phyloP scores from a whole-genome alignment of 1,140 invertebrate genomes.

The Vanessa tameamea region DNA sequence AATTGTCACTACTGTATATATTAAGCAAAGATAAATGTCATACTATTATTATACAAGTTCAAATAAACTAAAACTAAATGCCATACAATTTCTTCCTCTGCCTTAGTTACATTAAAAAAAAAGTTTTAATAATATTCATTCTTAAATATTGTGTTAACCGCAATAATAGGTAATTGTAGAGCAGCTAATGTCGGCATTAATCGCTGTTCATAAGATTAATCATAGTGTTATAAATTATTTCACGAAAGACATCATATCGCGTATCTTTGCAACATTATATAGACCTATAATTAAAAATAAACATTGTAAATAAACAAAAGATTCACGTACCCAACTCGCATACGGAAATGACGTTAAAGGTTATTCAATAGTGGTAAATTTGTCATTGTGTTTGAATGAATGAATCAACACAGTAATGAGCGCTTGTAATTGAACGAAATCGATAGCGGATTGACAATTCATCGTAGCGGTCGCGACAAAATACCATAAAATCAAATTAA shows the following conservation, averaged over 20 bases:
- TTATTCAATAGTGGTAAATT: background rate
- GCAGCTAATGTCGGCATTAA: too few relatives aligned
- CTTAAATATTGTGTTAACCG: too few relatives aligned
- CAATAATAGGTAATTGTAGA: too few relatives aligned
- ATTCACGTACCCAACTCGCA: background rate
- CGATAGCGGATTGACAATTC: constrained; percentile 5
- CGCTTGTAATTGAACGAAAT: constrained; percentile 8
- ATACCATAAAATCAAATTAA: constrained; percentile 17
- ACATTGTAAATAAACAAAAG: background rate
- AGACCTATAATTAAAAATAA: background rate
- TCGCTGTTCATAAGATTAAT: too few relatives aligned
- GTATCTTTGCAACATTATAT: too few relatives aligned
- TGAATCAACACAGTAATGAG: constrained; percentile 3
- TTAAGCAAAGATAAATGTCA: too few relatives aligned
- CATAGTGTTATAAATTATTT: background rate
- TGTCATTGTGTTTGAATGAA: constrained; percentile 9
- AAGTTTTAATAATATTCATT: too few relatives aligned
- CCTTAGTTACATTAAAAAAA: too few relatives aligned
- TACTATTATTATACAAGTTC: too few relatives aligned
- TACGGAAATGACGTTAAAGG: background rate
- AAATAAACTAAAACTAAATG: too few relatives aligned
- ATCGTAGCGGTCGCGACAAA: constrained; percentile 11
- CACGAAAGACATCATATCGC: background rate
- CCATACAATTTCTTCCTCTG: too few relatives aligned
- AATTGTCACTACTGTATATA: too few relatives aligned